These are phyloP conservation scores for Menidia beryllina DNA, from an alignment of 2,113 vertebrate species.

Conservation along the genomic window DNA sequence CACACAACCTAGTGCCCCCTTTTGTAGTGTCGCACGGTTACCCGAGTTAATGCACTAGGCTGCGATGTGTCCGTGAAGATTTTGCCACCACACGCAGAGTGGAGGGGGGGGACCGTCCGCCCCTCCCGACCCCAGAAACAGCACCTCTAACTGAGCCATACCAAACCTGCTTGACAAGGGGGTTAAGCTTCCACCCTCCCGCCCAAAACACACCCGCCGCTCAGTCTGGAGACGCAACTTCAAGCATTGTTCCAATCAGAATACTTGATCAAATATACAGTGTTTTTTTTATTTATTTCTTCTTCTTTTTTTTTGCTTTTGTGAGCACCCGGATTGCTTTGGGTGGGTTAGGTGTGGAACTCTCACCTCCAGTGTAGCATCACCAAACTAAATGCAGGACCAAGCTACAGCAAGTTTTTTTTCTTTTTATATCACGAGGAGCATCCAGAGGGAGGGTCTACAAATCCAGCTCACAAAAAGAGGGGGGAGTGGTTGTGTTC, in stretches of 20 bases:
- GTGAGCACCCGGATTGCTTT: constrained; percentile 59
- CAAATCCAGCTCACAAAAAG: constrained; percentile 50
- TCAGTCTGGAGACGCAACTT: constrained; percentile 75
- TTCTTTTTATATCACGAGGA: constrained; percentile 46
- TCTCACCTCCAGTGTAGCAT: constrained; percentile 78
- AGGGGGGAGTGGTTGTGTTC: constrained; percentile 45
- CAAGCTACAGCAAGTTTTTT: constrained; percentile 52
- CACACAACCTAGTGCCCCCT: constrained; percentile 67
- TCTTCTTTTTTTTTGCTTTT: constrained; percentile 60
- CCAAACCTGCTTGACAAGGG: constrained; percentile 88
- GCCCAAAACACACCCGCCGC: constrained; percentile 84
- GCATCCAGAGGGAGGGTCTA: constrained; percentile 43
- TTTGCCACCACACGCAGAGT: constrained; percentile 84
- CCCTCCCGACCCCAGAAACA: constrained; percentile 79
- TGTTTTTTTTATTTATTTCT: constrained; percentile 48
- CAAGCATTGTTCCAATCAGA: constrained; percentile 69
- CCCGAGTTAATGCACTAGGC: constrained; percentile 71
- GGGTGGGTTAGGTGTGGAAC: constrained; percentile 69
- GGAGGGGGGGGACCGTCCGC: constrained; percentile 68
- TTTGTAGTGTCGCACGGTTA: constrained; percentile 45
- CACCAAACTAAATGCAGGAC: constrained; percentile 67
- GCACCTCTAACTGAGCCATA: constrained; percentile 98
- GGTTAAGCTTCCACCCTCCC: constrained; percentile 87
- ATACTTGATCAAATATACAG: constrained; percentile 69
- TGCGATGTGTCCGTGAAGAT: constrained; percentile 82